Percentiles rank a stretch among this genome's conserved stretches.
Conservation (phyloP, 2,113 vertebrate genomes). For the Oreochromis spilurus region DNA sequence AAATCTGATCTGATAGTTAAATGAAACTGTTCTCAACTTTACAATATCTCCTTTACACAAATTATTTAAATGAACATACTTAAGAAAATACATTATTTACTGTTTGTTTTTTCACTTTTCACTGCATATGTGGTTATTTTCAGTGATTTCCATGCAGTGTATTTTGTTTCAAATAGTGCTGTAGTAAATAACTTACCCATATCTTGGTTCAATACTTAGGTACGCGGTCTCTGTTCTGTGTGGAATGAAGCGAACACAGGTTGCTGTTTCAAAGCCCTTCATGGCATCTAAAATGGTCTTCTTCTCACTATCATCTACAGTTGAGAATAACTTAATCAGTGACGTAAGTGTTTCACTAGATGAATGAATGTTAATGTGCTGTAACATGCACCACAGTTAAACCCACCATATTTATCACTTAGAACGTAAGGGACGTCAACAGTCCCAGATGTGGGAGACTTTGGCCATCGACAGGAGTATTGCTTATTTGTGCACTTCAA, state of each 20-base stretch:
- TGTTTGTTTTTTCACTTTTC: accelerated
- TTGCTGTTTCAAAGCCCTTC: constrained; percentile 1
- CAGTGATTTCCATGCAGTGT: accelerated
- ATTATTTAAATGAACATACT: not conserved
- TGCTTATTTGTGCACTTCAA: not conserved
- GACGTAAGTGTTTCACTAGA: accelerated
- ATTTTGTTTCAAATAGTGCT: not conserved
- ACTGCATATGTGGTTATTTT: not conserved
- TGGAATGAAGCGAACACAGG: constrained; percentile 56
- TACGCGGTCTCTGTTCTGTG: not conserved
- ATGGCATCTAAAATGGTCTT: not conserved
- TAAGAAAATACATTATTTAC: not conserved
- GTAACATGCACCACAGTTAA: not conserved
- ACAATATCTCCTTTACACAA: not conserved
- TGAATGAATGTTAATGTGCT: not conserved
- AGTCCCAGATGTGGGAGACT: constrained; percentile 12
- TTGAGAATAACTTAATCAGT: not conserved
- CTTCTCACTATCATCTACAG: not conserved
- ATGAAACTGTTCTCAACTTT: not conserved
- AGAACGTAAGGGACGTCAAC: constrained; percentile 30
- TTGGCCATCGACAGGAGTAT: constrained; percentile 42
- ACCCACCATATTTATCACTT: constrained; percentile 27
- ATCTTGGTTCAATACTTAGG: constrained; percentile 25
- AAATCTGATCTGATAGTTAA: not conserved
- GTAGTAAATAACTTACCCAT: constrained; percentile 42